Percentiles rank a stretch among this genome's conserved stretches.
Conservation (phyloP, 2,113 vertebrate genomes). For the Mesitornis unicolor region DNA sequence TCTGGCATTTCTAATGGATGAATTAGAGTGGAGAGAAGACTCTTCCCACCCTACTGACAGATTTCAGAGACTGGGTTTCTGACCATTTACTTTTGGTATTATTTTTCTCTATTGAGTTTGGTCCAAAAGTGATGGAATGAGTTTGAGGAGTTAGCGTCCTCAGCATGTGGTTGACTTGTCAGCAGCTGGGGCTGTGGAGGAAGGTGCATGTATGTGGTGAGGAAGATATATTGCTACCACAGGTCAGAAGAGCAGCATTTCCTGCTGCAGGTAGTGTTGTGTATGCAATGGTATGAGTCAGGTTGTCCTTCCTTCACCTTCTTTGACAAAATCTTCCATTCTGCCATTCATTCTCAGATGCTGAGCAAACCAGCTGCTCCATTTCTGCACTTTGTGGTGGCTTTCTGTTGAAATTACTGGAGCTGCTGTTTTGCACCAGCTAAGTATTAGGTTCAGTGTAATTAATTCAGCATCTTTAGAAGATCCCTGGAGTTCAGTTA, state of each 20-base stretch:
- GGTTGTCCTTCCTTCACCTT: neutral
- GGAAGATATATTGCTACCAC: neutral
- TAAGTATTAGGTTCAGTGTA: neutral
- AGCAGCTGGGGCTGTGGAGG: neutral
- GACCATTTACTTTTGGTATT: neutral
- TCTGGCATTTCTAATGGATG: neutral
- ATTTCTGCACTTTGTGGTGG: neutral
- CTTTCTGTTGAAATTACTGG: neutral
- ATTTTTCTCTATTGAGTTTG: neutral
- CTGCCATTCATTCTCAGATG: neutral
- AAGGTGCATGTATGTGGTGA: neutral
- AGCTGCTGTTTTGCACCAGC: slow-evolving; percentile 2
- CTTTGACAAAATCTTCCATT: neutral
- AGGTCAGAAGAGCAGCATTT: neutral
- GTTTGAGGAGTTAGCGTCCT: neutral
- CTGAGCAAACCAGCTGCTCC: neutral
- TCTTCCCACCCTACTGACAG: neutral
- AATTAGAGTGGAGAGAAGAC: neutral
- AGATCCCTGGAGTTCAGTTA: slow-evolving; percentile 20
- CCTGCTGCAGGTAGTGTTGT: neutral
- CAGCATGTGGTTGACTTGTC: rapidly evolving
- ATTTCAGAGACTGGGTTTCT: neutral
- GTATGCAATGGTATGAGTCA: neutral
- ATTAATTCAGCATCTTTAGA: slow-evolving; percentile 30
- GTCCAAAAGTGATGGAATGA: neutral